Base-by-base conservation (phyloP, 2,888 invertebrate species). In the Rhingia rostrata region DNA sequence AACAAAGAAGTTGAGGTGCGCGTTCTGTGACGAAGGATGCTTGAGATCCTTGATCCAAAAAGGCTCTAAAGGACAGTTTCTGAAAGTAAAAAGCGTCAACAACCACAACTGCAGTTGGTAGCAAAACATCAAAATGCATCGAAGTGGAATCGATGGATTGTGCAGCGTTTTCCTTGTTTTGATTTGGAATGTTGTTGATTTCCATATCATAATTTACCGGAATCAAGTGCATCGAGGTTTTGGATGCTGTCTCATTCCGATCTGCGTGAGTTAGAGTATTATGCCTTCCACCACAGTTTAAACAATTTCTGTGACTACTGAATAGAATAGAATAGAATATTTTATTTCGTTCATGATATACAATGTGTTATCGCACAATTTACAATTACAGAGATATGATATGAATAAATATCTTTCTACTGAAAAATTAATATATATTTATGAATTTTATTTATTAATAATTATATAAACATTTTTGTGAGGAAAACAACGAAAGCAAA, bases 31-130 rank as follows among this genome's bases (percentile, higher is more conserved):
- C 37, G 54, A 63, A 47, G 35, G 61, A 72, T 39, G 63, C 54
- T n/a, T 72, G 61, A 4, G 61, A 72, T n/a, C 72, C 22, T 32
- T 61, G 61, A 63, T 63, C 63, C 47, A 72, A 37, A 3, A 72
- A 63, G 22, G 54, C 61, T 12, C 63, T 61, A 9, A 72, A 60
- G 14, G 35, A 30, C 14, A 35, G 30, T n/a, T 7, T 32, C 6
- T 41, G 43, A 6, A 10, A 41, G 9, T 41, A 3, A 10, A 51
- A 22, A 10, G 64, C 10, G 6, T 64, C 37, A 9, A 64, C 22
- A 32, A 22, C 51, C 14, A 49, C 22, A 22, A 64, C 22, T 6
- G 64, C 64, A 22, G 49, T 66, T 53, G 32, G 53, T 47, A 53
- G 12, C n/a, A 66, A 12, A 6, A 51, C 51, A 9, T 66, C 64